Evolutionary conservation across 1,140 invertebrate species (phyloP).

Genomic region (Pseudoatta argentina): DNA sequence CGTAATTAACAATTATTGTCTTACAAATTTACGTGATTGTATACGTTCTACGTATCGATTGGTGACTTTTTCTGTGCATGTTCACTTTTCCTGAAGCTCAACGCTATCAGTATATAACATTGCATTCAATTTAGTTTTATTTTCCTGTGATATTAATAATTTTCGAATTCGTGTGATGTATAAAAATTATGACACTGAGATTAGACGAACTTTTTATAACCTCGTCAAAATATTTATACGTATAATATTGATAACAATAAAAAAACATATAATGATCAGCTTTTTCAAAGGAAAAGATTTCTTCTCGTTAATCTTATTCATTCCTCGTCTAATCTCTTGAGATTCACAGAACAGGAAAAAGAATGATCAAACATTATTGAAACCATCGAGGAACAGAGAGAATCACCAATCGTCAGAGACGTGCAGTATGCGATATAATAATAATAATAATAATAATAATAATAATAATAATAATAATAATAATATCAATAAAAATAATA

Average conservation of each 20-base stretch:
- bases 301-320: neutral
- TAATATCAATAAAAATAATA: constrained; percentile 33
- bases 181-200: constrained; percentile 19
- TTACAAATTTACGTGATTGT: constrained; percentile 38
- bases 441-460: constrained; percentile 30
- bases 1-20: constrained; percentile 58
- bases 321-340: constrained; percentile 14
- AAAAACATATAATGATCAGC: neutral
- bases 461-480: constrained; percentile 30
- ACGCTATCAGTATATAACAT: neutral
- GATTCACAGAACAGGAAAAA: neutral
- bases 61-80: constrained; percentile 10
- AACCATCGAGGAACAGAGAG: neutral
- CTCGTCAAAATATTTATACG: neutral
- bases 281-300: neutral
- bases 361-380: neutral
- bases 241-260: neutral
- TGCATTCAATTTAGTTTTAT: neutral
- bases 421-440: constrained; percentile 21
- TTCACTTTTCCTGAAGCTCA: neutral
- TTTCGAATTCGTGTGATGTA: constrained; percentile 3
- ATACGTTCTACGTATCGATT: constrained; percentile 7
- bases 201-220: constrained; percentile 8
- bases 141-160: neutral
- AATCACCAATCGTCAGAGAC: constrained; percentile 30